A percentile compares a stretch with the other conserved stretches of the same genome.
These are phyloP conservation scores for Brachyrhaphis roseni DNA, from an alignment of 2,797 vertebrate species.

Conservation along the genomic window DNA sequence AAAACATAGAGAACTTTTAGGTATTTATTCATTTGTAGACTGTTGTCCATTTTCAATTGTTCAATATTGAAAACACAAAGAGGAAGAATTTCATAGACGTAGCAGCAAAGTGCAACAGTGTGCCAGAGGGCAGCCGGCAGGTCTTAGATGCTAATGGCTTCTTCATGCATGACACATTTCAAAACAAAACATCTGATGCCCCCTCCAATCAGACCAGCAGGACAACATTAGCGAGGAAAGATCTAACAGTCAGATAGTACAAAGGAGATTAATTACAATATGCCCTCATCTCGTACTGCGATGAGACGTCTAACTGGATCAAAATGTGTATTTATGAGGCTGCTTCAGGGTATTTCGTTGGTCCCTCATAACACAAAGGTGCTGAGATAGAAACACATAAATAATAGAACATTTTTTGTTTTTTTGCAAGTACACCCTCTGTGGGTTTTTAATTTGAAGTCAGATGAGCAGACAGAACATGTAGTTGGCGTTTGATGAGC, in stretches of 20 bases:
- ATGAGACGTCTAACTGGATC: conserved; percentile 57
- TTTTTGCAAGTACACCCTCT: conserved; percentile 51
- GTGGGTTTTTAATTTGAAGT: conserved; percentile 59
- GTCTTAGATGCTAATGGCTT: conserved; percentile 61
- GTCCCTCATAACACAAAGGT: conserved; percentile 19
- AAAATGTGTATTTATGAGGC: conserved; percentile 47
- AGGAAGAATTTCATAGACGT: conserved; percentile 62
- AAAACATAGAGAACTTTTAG: not conserved
- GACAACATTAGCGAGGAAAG: conserved; percentile 66
- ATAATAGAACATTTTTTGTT: conserved; percentile 41
- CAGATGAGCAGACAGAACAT: conserved; percentile 47
- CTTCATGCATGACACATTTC: conserved; percentile 74
- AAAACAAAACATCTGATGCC: conserved; percentile 75
- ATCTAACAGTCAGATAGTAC: conserved; percentile 70
- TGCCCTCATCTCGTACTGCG: conserved; percentile 53
- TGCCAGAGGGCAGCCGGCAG: conserved; percentile 67
- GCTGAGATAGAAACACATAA: conserved; percentile 39
- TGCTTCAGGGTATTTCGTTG: conserved; percentile 31
- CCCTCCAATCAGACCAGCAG: conserved; percentile 68
- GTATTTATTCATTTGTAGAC: not conserved
- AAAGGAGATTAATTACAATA: conserved; percentile 69
- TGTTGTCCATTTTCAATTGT: not conserved
- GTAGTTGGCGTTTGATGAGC: conserved; percentile 49
- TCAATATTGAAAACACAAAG: conserved; percentile 54
- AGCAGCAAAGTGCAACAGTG: conserved; percentile 54